Evolutionary conservation across 2,888 invertebrate species (phyloP).

Genomic region (Noctua comes): DNA sequence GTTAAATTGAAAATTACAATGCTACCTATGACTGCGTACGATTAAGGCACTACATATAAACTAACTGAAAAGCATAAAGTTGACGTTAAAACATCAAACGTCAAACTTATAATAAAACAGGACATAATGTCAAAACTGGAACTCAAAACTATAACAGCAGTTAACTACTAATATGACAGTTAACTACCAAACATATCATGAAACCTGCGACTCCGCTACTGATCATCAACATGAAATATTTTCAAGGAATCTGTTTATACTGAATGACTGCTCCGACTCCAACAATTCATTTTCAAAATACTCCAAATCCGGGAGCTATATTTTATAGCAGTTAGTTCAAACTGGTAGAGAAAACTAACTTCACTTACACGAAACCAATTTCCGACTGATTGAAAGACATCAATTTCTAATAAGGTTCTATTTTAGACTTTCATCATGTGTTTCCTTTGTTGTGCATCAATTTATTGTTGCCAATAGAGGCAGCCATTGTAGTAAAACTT

Average conservation of each 20-base stretch:
- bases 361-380: conserved; percentile 42
- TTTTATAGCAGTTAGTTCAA: background rate
- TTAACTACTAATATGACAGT: background rate
- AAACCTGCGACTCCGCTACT: no score
- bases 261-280: background rate
- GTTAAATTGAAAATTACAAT: background rate
- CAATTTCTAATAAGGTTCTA: conserved; percentile 34
- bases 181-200: background rate
- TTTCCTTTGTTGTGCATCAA: conserved; percentile 50
- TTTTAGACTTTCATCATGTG: conserved; percentile 47
- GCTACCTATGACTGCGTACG: background rate
- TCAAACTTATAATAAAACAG: background rate
- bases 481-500: conserved; percentile 20
- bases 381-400: conserved; percentile 39
- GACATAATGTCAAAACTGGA: background rate
- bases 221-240: background rate
- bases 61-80: background rate
- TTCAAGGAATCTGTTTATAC: background rate
- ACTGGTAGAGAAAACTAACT: conserved; percentile 28
- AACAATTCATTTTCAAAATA: conserved; percentile 1
- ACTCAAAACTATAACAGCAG: background rate
- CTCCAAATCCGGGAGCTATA: background rate
- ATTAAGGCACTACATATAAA: background rate
- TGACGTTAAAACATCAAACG: background rate
- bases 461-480: conserved; percentile 41